Conservation (phyloP, 2,888 invertebrate genomes). For the Rhaphigaster nebulosa region DNA sequence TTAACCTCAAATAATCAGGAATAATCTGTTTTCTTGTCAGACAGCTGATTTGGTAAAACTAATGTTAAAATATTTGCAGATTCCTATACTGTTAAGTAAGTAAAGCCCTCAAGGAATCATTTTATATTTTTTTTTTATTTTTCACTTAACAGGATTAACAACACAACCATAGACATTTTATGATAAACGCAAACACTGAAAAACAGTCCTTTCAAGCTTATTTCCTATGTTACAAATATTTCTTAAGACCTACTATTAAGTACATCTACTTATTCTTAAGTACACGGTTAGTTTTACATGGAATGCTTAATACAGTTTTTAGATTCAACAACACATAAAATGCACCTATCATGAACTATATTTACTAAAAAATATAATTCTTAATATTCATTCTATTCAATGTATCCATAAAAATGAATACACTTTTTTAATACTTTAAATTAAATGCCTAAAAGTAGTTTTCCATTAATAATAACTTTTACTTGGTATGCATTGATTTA, state of each 20-base stretch:
- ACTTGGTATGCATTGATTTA: conserved; percentile 57
- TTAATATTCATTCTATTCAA: conserved; percentile 44
- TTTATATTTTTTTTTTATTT: neutral
- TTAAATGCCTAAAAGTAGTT: neutral
- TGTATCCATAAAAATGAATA: conserved; percentile 43
- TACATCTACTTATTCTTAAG: conserved; percentile 47
- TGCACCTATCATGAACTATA: conserved; percentile 41
- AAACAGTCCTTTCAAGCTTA: conserved; percentile 46
- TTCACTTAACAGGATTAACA: neutral
- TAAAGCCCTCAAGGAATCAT: neutral
- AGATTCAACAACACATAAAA: conserved; percentile 31
- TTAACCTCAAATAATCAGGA: neutral
- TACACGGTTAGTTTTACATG: conserved; percentile 52
- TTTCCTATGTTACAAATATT: conserved; percentile 19
- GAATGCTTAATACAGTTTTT: conserved; percentile 44
- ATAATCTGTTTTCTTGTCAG: neutral
- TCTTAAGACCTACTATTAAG: conserved; percentile 43
- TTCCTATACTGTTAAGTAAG: conserved; percentile 1
- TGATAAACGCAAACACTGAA: neutral
- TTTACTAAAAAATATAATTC: conserved; percentile 55
- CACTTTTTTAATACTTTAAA: conserved; percentile 24
- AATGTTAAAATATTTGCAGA: neutral
- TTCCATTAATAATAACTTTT: neutral
- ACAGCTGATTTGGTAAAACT: neutral
- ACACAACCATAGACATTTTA: neutral